Evolutionary conservation across 2,797 vertebrate genomes (phyloP).

Genomic region (Acanthiza pusilla): DNA sequence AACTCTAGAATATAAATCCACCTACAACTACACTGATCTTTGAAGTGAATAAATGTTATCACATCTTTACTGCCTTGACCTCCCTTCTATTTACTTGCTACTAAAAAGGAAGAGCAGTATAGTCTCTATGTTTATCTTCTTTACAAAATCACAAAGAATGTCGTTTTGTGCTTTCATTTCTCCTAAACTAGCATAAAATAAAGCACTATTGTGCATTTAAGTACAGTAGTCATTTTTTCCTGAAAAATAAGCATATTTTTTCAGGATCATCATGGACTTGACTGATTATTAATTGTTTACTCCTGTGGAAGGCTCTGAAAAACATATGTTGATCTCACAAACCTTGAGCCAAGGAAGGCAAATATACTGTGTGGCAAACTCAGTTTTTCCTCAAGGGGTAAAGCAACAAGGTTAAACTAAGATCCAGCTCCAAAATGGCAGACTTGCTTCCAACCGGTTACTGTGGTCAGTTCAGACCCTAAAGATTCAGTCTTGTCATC

Average conservation of each 20-base stretch:
- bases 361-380: neutral
- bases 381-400: neutral
- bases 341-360: neutral
- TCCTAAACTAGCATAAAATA: neutral
- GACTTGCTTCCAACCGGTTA: neutral
- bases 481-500: neutral
- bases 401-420: neutral
- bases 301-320: neutral
- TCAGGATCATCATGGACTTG: neutral
- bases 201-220: neutral
- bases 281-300: neutral
- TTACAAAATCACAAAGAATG: neutral
- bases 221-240: neutral
- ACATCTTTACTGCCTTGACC: neutral
- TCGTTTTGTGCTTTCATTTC: neutral
- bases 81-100: neutral
- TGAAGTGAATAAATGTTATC: neutral
- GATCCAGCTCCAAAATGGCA: neutral
- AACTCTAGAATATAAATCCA: neutral
- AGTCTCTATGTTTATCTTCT: neutral
- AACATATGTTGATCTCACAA: rapidly evolving
- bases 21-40: neutral
- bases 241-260: neutral
- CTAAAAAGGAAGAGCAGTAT: neutral
- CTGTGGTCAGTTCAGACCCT: neutral